Evolutionary conservation across 1,140 invertebrate species (phyloP), one percentile per base, ranked within the genome.

Genomic region (Brachystomella parvula): DNA sequence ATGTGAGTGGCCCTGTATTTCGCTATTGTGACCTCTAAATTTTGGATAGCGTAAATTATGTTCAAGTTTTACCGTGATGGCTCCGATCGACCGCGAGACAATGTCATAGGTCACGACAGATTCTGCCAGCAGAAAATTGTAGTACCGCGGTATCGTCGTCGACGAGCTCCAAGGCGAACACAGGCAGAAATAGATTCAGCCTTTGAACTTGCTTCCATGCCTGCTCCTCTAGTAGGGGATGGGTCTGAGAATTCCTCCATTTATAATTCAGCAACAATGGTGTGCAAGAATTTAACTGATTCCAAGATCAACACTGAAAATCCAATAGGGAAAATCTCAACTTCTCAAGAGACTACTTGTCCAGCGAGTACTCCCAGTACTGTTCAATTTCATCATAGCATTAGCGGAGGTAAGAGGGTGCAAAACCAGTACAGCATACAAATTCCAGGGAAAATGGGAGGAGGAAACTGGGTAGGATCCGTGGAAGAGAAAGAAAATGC

Each of bases 21-120:
- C n/a, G n/a, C n/a, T n/a, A n/a, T n/a, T n/a, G n/a, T n/a, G n/a
- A n/a, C n/a, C n/a, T n/a, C n/a, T n/a, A n/a, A n/a, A n/a, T n/a
- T n/a, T n/a, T n/a, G n/a, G n/a, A n/a, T n/a, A n/a, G n/a, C n/a
- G n/a, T n/a, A n/a, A n/a, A n/a, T 44, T 29, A 60, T 60, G 58
- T 60, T 60, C 58, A 60, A 60, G 58, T 60, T 60, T 32, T 32
- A 60, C 30, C 12, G 58, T 6, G 58, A 12, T 19, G 58, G 24
- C 19, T 6, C 9, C 9, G 58, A 60, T 9, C 49, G 24, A 3
- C 12, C 15, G 9, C 15, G 58, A 35, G 58, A 60, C 9, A 26
- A 32, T 32, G 24, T 60, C 19, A 60, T 60, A 9, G 58, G 58
- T 9, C 58, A 60, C 30, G 58, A 60, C 33, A 30, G 58, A 19